Evolutionary conservation across 53 echinoderm and acorn worm species (phyloP).

Genomic region (Zoroaster sp.): DNA sequence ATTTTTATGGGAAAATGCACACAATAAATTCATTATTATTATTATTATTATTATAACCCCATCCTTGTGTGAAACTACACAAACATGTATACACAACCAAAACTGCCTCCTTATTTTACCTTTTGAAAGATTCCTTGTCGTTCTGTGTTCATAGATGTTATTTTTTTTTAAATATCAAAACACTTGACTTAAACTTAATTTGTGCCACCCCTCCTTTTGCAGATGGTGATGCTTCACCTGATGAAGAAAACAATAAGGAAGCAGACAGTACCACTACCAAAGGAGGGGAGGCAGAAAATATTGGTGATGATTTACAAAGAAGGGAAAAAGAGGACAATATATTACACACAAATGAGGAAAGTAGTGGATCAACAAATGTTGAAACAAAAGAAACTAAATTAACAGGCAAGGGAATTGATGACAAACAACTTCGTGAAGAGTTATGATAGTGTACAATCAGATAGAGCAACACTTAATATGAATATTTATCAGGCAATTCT

Average conservation of each 20-base stretch:
- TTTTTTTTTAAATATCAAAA: background rate
- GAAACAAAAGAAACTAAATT: background rate
- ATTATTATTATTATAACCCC: too few relatives aligned
- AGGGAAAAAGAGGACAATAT: background rate
- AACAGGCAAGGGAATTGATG: background rate
- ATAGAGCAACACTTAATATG: background rate
- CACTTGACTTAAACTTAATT: background rate
- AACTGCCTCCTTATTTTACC: background rate
- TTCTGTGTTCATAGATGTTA: background rate
- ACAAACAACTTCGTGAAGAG: background rate
- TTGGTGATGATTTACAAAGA: background rate
- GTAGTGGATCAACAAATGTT: background rate
- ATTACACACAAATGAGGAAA: background rate
- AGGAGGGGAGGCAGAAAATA: constrained; percentile 35
- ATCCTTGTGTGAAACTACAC: background rate
- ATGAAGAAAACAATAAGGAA: constrained; percentile 34
- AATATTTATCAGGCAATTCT: background rate
- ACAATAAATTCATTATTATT: too few relatives aligned
- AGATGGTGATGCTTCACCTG: constrained; percentile 43
- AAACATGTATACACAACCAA: background rate
- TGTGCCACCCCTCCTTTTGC: constrained; percentile 46
- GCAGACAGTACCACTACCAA: constrained; percentile 29
- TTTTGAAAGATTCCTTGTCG: too few relatives aligned
- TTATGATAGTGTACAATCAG: constrained; percentile 10
- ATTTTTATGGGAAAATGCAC: too few relatives aligned